Conservation (phyloP, 2,888 invertebrate genomes). For the Ommatoiulus sabulosus region DNA sequence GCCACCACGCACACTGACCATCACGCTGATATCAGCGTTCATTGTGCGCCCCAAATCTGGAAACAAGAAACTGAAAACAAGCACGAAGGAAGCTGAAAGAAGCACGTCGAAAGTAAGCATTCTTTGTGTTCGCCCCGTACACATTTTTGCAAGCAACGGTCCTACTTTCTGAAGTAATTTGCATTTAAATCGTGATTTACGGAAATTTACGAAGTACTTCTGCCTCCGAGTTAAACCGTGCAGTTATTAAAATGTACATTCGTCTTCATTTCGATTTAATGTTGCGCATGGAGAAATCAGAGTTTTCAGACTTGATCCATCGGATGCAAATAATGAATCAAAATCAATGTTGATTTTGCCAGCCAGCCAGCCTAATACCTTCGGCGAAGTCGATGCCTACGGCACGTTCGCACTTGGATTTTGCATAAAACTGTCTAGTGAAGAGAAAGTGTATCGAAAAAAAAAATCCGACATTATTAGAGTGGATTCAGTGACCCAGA, state of each 20-base stretch:
- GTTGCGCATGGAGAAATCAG: background rate
- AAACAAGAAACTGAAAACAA: no score
- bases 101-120: no score
- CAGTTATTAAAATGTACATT: background rate
- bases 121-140: no score
- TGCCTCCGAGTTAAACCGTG: no score
- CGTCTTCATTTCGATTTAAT: background rate
- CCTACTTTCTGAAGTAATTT: no score
- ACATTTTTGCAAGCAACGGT: no score
- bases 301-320: background rate
- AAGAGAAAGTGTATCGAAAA: background rate
- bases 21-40: no score
- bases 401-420: background rate
- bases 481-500: constrained; percentile 19
- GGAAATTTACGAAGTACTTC: no score
- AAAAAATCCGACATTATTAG: background rate
- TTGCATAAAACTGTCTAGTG: background rate
- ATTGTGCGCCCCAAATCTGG: no score
- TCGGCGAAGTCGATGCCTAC: background rate
- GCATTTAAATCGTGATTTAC: no score
- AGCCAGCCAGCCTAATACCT: background rate
- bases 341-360: background rate
- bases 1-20: no score
- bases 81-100: no score
- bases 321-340: background rate